Evolutionary conservation across 2,888 invertebrate genomes (phyloP).

Genomic region (Therioaphis trifolii): DNA sequence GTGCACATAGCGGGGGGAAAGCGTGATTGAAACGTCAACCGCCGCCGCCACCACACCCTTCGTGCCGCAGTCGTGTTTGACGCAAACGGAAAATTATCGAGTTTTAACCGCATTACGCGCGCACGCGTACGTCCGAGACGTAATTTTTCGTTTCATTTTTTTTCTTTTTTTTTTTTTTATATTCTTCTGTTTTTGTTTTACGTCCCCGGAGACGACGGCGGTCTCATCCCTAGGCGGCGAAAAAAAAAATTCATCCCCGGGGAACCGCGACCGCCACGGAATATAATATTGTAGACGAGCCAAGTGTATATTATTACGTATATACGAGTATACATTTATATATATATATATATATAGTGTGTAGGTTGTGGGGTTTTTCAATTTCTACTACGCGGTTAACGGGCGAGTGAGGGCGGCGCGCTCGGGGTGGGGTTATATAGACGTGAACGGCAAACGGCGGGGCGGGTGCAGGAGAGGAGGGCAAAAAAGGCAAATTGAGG

Average conservation of each 20-base stretch:
- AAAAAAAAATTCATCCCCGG: constrained; percentile 29
- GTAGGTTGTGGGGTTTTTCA: constrained; percentile 1
- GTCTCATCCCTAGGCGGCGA: neutral
- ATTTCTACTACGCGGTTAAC: constrained; percentile 11
- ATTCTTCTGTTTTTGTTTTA: neutral
- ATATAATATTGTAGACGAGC: neutral
- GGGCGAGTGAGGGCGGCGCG: neutral
- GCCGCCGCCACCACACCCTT: constrained; percentile 47
- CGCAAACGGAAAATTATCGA: constrained; percentile 61
- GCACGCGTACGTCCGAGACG: neutral
- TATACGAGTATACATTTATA: too few relatives aligned
- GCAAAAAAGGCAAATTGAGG: constrained; percentile 43
- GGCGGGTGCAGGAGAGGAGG: neutral
- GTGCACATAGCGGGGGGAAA: too few relatives aligned
- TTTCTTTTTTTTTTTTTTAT: neutral
- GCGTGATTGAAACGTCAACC: constrained; percentile 57
- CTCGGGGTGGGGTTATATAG: neutral
- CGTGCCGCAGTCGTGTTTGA: constrained; percentile 61
- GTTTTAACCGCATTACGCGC: constrained; percentile 54
- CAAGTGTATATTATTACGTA: too few relatives aligned
- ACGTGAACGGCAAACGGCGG: too few relatives aligned
- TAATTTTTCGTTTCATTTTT: neutral
- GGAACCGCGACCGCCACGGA: neutral
- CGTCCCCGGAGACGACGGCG: constrained; percentile 27
- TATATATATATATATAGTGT: constrained; percentile 12